A percentile compares a stretch with the other conserved stretches of the same genome.
These are phyloP conservation scores for Zaprionus tsacasi DNA, from an alignment of 1,140 invertebrate species.

Conservation along the genomic window DNA sequence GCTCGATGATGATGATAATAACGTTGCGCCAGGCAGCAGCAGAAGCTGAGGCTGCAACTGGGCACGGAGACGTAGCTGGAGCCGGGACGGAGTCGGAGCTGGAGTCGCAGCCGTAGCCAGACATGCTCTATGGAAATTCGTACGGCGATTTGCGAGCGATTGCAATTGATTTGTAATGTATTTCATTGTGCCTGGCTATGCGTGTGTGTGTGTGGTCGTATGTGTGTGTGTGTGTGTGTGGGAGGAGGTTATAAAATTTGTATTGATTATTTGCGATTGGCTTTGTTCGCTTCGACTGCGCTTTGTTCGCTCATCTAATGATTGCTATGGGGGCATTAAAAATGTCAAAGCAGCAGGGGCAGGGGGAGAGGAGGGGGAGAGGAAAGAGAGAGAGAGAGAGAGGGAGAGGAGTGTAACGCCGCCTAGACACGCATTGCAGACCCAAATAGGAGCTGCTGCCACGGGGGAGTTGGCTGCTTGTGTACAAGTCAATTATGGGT, in stretches of 20 bases:
- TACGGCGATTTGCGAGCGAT: slow-evolving; percentile 81
- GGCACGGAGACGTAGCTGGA: slow-evolving; percentile 4
- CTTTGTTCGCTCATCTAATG: slow-evolving; percentile 77
- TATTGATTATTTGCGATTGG: slow-evolving; percentile 81
- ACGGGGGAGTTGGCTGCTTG: slow-evolving; percentile 72
- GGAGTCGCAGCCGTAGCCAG: slow-evolving; percentile 35
- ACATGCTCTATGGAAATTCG: slow-evolving; percentile 80
- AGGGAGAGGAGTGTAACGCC: slow-evolving; percentile 43
- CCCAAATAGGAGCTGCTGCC: slow-evolving; percentile 21
- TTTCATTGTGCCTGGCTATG: slow-evolving; percentile 65
- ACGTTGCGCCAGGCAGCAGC: slow-evolving; percentile 63
- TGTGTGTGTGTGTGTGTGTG: slow-evolving; percentile 36
- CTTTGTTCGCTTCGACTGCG: slow-evolving; percentile 71
- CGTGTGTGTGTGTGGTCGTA: slow-evolving; percentile 34
- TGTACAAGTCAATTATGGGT: slow-evolving; percentile 81
- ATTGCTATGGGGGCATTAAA: slow-evolving; percentile 81
- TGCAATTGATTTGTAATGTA: slow-evolving; percentile 83
- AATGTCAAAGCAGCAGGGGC: slow-evolving; percentile 63
- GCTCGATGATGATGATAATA: slow-evolving; percentile 81
- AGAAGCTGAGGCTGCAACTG: slow-evolving; percentile 1
- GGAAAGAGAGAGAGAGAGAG: neutral
- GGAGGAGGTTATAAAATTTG: slow-evolving; percentile 70
- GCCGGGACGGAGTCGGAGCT: neutral
- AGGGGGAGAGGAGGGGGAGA: neutral
- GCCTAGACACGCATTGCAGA: slow-evolving; percentile 56